Base-by-base conservation (phyloP, 2,113 vertebrate species). In the Taurulus bubalis region DNA sequence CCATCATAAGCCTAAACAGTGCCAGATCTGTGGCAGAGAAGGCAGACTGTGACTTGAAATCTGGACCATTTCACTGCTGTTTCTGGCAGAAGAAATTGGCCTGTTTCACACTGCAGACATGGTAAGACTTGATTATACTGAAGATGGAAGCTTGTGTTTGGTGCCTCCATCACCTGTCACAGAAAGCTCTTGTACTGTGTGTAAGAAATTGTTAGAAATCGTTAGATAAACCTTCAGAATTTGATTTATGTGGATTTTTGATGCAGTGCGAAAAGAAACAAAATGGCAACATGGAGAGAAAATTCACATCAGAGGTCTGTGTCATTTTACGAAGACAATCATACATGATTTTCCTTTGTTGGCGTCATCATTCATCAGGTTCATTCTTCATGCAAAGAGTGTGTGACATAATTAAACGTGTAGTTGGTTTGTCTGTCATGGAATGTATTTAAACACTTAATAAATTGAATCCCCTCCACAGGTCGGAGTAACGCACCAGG, bases 1-100 rank as follows among this genome's bases (percentile, higher is more conserved):
- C 38, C 38, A 20, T 58, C 47, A 2, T 30, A 1, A 60, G 15
- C n/a, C 16, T 15, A 12, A 71, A 58, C 69, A 22, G 32, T 67
- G 65, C 73, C 85, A 80, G 73, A 59, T 75, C 62, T 77, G 55
- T 71, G 65, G 55, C 20, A 55, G 32, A 60, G 42, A 56, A 10
- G 2, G 38, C 80, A 77, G 64, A 84, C 63, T 51, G 60, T 69
- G 66, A 49, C 60, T 84, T 77, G 7, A 30, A 70, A 69, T 77
- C 62, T 87, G 79, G 62, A 69, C 32, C 45, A 24, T 28, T 53
- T 65, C 16, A 22, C 40, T 73, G 22, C 45, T 69, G 42, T 67
- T 80, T 75, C 38, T 79, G 67, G 67, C 53, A 28, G 53, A 70
- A 67, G 42, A 78, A 71, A 71, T 55, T 6, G 24, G 36, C 56